Evolutionary conservation across 2,888 invertebrate species (phyloP).

Genomic region (Platynereis dumerilii): DNA sequence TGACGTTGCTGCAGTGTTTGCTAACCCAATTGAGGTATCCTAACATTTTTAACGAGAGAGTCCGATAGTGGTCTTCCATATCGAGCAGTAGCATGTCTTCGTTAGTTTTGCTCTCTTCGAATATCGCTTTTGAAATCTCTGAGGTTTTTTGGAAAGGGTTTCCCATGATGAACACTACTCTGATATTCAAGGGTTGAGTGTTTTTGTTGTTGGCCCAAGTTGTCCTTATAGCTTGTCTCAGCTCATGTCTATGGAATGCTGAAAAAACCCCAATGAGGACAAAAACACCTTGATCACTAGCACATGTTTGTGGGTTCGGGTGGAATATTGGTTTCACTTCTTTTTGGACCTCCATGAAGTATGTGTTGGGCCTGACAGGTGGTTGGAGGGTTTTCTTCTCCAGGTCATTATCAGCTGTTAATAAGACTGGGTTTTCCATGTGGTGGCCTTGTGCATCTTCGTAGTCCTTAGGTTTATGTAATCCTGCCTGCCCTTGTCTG

Average conservation of each 20-base stretch:
- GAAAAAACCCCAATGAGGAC: background rate
- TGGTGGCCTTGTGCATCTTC: too few relatives aligned
- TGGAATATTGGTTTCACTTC: background rate
- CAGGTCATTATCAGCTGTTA: too few relatives aligned
- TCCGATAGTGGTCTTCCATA: background rate
- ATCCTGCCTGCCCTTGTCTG: too few relatives aligned
- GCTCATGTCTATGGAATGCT: background rate
- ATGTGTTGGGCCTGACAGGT: too few relatives aligned
- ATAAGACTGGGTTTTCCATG: too few relatives aligned
- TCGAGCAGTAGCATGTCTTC: background rate
- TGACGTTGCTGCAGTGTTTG: background rate
- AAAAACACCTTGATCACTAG: background rate
- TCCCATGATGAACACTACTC: background rate
- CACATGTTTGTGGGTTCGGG: constrained; percentile 2
- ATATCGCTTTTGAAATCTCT: background rate
- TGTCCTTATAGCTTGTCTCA: background rate
- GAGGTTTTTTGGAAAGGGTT: background rate
- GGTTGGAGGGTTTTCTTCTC: too few relatives aligned
- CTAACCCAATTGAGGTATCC: background rate
- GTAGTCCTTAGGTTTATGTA: too few relatives aligned
- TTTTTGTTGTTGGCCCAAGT: background rate
- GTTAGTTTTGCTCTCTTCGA: background rate
- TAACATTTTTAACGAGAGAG: constrained; percentile 5
- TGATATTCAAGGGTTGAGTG: background rate
- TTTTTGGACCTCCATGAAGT: too few relatives aligned